Evolutionary conservation across 2,113 vertebrate species (phyloP), one percentile per base, ranked within the genome.

Genomic region (Erythrocebus patas): DNA sequence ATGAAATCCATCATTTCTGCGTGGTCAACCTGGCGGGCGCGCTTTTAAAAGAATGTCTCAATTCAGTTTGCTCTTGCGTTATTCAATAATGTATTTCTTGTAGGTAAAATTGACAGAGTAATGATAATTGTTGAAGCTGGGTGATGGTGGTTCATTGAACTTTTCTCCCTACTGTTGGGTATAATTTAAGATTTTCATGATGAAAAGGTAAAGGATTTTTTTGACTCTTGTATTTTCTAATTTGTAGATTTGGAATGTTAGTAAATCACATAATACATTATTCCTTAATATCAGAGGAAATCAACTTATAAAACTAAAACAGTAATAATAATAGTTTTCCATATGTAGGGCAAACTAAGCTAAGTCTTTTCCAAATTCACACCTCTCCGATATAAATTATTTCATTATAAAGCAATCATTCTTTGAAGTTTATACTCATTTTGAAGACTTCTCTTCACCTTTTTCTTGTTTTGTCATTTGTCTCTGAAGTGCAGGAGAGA

Each of bases 61-160:
- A 50, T 79, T 50, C 35, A 64, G 3, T 55, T 11, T 75, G 61
- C 30, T 73, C 91, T 84, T 92, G 61, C 22, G 11, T 82, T 91
- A 48, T 93, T 95, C 59, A 93, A 91, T 20, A 96, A 73, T 91
- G 86, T 87, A 78, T 95, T 95, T 93, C 64, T 40, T 76, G 4
- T 38, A 59, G 73, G 50, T 82, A 87, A 45, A 89, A 66, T 57
- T 84, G 61, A 68, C 23, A 6, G 55, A 81, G 30, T 70, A 18
- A 23, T 85, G n/a, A 48, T 89, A 86, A 40, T 82, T 55, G 40
- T 87, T 90, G 35, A 93, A 91, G 79, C 22, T 75, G 83, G 20
- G 11, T 80, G n/a, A 84, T 80, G 9, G 27, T 73, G 66, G 35
- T 91, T 96, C 40, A 68, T 64, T 95, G n/a, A 87, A 81, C 25